Evolutionary conservation across 2,888 invertebrate genomes (phyloP).

Genomic region (Tetramorium bicarinatum): DNA sequence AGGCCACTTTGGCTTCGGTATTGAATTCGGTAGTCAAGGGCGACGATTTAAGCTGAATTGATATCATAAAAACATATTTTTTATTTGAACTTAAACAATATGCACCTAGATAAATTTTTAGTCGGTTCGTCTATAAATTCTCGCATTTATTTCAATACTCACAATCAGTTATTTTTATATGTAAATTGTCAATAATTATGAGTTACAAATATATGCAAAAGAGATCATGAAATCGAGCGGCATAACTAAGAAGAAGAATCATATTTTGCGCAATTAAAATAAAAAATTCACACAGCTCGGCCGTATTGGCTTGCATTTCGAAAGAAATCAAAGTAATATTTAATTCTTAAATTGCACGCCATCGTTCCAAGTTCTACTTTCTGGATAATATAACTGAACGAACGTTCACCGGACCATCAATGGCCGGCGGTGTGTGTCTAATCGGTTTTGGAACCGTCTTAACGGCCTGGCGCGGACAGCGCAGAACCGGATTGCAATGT

Average conservation of each 20-base stretch:
- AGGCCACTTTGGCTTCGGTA: background rate
- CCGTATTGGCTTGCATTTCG: background rate
- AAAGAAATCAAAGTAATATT: conserved; percentile 14
- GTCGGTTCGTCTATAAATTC: background rate
- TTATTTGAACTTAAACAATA: background rate
- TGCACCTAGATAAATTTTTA: background rate
- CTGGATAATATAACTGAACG: conserved; percentile 48
- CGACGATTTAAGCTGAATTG: background rate
- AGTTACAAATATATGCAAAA: no score
- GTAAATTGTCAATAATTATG: background rate
- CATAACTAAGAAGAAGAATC: background rate
- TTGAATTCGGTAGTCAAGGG: background rate
- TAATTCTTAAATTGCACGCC: conserved; percentile 23
- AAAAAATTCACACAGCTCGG: background rate
- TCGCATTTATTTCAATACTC: background rate
- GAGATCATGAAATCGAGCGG: no score
- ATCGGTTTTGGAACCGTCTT: conserved; percentile 68
- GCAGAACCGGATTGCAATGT: conserved; percentile 52
- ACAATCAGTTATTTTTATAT: conserved; percentile 8
- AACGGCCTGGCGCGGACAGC: conserved; percentile 53
- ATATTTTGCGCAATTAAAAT: background rate
- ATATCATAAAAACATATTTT: background rate
- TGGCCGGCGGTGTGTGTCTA: conserved; percentile 63
- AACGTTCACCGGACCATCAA: conserved; percentile 54
- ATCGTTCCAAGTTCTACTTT: conserved; percentile 32